These are phyloP conservation scores for Lytechinus pictus DNA, from an alignment of 35 echinoderm and acorn worm genomes.

Conservation along the genomic window DNA sequence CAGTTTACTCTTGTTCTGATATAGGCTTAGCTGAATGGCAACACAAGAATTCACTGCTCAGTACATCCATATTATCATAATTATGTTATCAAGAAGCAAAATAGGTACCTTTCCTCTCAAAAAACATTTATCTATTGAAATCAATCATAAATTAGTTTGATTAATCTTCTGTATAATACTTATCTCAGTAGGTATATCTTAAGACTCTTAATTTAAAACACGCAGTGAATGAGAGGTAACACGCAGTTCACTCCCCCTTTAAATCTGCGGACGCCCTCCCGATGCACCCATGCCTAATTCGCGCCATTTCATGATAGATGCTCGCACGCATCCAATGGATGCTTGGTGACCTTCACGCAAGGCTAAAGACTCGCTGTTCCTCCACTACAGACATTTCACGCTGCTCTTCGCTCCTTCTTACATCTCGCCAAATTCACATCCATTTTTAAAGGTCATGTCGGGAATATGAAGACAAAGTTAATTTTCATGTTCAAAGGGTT, in stretches of 20 bases:
- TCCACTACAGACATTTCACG: not conserved
- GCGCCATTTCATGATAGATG: not conserved
- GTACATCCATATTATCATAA: too few relatives aligned
- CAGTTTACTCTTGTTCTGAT: too few relatives aligned
- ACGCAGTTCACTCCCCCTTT: not conserved
- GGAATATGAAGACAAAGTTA: not conserved
- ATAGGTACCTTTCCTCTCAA: too few relatives aligned
- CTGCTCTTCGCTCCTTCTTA: not conserved
- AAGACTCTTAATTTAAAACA: too few relatives aligned
- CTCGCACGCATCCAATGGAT: not conserved
- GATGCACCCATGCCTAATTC: not conserved
- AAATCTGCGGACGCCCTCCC: slow-evolving; percentile 5
- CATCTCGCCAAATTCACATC: not conserved
- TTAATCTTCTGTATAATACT: too few relatives aligned
- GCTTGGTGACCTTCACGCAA: not conserved
- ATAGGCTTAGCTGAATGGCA: too few relatives aligned
- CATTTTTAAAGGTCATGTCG: not conserved
- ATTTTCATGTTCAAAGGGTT: not conserved
- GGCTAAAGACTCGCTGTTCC: not conserved
- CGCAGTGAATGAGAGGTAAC: too few relatives aligned
- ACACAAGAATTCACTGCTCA: too few relatives aligned
- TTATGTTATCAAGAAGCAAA: too few relatives aligned
- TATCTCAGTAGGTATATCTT: too few relatives aligned
- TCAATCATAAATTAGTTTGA: too few relatives aligned
- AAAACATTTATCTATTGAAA: too few relatives aligned